These are phyloP conservation scores for Myodes glareolus DNA, from an alignment of 2,113 vertebrate species.

Conservation along the genomic window DNA sequence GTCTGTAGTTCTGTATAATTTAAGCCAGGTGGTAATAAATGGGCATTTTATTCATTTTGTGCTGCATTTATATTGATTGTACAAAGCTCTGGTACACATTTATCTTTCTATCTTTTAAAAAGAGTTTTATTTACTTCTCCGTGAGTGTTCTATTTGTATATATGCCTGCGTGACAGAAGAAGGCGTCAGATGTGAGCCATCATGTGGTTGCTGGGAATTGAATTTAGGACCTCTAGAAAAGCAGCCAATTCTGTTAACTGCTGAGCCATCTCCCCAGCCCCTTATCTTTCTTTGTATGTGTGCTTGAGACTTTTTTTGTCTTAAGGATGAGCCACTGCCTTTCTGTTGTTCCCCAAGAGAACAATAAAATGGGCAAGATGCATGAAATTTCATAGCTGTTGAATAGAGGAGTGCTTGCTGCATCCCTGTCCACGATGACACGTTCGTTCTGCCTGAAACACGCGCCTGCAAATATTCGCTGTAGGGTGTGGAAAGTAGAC, in stretches of 20 bases:
- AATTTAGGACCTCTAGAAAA: not conserved
- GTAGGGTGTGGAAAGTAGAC: not conserved
- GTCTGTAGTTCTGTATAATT: constrained; percentile 9
- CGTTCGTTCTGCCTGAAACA: not conserved
- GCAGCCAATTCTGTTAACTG: not conserved
- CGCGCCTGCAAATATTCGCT: not conserved
- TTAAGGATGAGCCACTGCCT: not conserved
- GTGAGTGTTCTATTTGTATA: not conserved
- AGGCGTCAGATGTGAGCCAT: not conserved
- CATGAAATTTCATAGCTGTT: not conserved
- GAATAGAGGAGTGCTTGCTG: not conserved
- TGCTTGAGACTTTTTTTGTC: constrained; percentile 8
- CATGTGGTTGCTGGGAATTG: not conserved
- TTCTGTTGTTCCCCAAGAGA: not conserved
- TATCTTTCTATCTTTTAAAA: not conserved
- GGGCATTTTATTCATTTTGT: constrained; percentile 24
- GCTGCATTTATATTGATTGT: not conserved
- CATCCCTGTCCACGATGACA: not conserved
- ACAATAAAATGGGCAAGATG: not conserved
- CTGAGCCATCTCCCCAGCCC: not conserved
- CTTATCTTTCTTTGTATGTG: not conserved
- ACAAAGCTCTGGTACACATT: not conserved
- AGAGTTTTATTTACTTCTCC: not conserved
- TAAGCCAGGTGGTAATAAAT: not conserved
- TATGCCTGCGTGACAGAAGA: not conserved